Evolutionary conservation across 2,888 invertebrate species (phyloP).

Genomic region (Aphrophora alni): DNA sequence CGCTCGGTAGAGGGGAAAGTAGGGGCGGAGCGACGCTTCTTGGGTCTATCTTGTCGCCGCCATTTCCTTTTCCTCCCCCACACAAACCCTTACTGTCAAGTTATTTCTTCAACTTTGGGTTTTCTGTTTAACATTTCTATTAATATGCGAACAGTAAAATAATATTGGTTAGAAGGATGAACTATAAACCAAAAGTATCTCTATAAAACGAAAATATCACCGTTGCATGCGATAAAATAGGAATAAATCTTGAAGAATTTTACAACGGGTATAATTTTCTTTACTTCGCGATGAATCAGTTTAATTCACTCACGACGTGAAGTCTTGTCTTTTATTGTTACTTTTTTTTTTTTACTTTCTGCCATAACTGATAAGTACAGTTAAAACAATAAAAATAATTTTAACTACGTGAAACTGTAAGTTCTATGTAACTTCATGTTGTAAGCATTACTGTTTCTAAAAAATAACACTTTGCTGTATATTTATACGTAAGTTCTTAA

Average conservation of each 20-base stretch:
- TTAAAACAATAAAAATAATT: no score
- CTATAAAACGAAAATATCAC: not conserved
- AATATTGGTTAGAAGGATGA: not conserved
- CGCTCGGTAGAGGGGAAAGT: not conserved
- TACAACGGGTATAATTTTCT: not conserved
- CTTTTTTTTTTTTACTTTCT: no score
- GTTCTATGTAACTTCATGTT: no score
- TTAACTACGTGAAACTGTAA: no score
- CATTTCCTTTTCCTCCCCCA: slow-evolving; percentile 30
- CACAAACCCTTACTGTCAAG: slow-evolving; percentile 27
- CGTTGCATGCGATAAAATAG: not conserved
- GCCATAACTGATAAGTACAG: no score
- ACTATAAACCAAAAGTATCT: not conserved
- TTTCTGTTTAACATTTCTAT: not conserved
- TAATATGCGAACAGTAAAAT: not conserved
- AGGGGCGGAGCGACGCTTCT: slow-evolving; percentile 9
- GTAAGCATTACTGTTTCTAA: no score
- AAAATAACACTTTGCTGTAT: no score
- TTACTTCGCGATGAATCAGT: not conserved
- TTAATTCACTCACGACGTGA: not conserved
- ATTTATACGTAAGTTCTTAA: no score
- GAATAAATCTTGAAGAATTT: not conserved
- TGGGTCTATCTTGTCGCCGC: slow-evolving; percentile 33
- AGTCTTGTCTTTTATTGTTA: not conserved
- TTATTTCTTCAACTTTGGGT: not conserved